Evolutionary conservation across 1,140 invertebrate genomes (phyloP).

Genomic region (Psilanteris sp.): DNA sequence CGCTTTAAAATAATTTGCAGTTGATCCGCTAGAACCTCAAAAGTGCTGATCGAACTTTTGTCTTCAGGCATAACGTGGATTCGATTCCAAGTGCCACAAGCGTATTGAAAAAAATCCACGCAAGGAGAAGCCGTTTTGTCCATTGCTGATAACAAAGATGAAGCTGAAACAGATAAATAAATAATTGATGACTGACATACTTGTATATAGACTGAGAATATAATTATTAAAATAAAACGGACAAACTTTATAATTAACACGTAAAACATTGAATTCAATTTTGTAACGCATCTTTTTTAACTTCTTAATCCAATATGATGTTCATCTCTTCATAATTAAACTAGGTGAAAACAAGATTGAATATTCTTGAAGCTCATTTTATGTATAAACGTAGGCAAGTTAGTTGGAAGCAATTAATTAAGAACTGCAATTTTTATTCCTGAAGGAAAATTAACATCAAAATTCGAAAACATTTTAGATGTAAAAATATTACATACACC

Average conservation of each 20-base stretch:
- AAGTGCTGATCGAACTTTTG: conserved; percentile 91
- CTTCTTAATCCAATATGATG: conserved; percentile 46
- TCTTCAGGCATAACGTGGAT: conserved; percentile 94
- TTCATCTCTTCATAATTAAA: conserved; percentile 52
- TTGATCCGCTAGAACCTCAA: conserved; percentile 93
- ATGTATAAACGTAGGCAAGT: conserved; percentile 30
- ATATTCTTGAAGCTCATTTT: conserved; percentile 37
- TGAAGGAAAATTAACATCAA: conserved; percentile 2
- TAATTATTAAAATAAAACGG: conserved; percentile 5
- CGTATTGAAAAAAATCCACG: conserved; percentile 93
- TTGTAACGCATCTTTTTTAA: conserved; percentile 17
- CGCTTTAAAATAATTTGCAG: conserved; percentile 91
- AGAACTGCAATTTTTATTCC: conserved; percentile 29
- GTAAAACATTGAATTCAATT: conserved; percentile 38
- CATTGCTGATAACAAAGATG: conserved; percentile 91
- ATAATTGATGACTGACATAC: no score
- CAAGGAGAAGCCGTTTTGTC: conserved; percentile 89
- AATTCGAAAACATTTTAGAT: conserved; percentile 10
- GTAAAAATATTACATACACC: no score
- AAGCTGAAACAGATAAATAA: no score
- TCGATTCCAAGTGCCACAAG: conserved; percentile 94
- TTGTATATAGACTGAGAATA: conserved; percentile 63
- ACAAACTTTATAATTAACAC: conserved; percentile 6
- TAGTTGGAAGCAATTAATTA: conserved; percentile 43
- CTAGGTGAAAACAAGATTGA: conserved; percentile 48